Conservation (phyloP, 2,797 vertebrate genomes). For the Sparidentex hasta region DNA sequence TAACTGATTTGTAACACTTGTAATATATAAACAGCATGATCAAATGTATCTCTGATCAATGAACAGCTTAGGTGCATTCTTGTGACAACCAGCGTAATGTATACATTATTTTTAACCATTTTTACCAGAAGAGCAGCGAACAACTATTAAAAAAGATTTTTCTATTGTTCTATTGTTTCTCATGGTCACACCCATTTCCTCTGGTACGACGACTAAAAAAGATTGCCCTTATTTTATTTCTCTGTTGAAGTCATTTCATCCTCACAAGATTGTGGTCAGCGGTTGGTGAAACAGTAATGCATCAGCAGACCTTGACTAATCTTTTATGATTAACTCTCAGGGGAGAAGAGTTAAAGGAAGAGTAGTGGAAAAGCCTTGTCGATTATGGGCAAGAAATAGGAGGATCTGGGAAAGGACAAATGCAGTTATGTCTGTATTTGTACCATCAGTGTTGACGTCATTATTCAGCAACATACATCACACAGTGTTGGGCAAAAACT, state of each 20-base stretch:
- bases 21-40: not conserved
- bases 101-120: constrained; percentile 3
- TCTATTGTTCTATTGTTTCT: constrained; percentile 59
- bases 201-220: constrained; percentile 28
- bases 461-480: not conserved
- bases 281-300: constrained; percentile 33
- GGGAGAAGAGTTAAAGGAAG: constrained; percentile 17
- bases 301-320: constrained; percentile 55
- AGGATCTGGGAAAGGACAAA: not conserved
- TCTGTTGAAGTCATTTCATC: constrained; percentile 46
- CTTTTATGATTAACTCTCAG: constrained; percentile 33
- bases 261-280: constrained; percentile 44
- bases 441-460: not conserved
- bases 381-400: not conserved
- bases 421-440: not conserved
- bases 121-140: constrained; percentile 32
- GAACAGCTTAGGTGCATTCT: not conserved
- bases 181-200: constrained; percentile 61
- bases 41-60: not conserved
- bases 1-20: not conserved
- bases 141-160: constrained; percentile 23
- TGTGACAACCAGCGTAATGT: not conserved
- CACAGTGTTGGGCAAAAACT: not conserved
- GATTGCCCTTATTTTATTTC: constrained; percentile 38
- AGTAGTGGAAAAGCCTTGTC: constrained; percentile 1